Evolutionary conservation across 2,113 vertebrate genomes (phyloP), one percentile per base, ranked within the genome.

Genomic region (Candoia aspera): DNA sequence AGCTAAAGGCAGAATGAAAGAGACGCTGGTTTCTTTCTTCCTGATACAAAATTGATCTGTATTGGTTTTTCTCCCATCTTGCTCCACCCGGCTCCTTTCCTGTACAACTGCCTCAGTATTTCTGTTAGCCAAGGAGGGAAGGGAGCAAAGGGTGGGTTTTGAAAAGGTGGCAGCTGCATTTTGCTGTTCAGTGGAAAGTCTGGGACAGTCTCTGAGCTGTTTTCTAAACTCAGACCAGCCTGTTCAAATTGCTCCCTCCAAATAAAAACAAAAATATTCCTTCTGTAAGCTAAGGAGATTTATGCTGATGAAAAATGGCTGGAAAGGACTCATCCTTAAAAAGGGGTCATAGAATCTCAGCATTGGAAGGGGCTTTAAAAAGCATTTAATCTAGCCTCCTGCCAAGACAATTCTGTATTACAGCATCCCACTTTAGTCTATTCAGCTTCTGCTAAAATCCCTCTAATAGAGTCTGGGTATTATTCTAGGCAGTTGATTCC

Each of bases 1-100:
- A 33, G 86, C 90, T 46, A 93, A 87, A 58, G 85, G 93, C 58
- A 46, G 79, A 46, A 64, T 49, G 87, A 93, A 90, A 95, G 90
- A 92, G 92, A 92, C 88, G 1, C 49, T 85, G 54, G 46, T 26
- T 8, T 84, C 24, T 42, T 24, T 37, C 92, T 93, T 92, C 87
- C 87, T 92, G 95, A 92, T 94, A 89, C 93, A 94, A 96, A 96
- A 95, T 94, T 89, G 79, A 86, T 8, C 88, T 6, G 57, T 93
- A 90, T 90, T 94, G 93, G 92, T 93, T 96, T 96, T 33, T 33
- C 29, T 53, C 83, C 58, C 15, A 19, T 64, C 24, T 29, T 29
- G 11, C 26, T 42, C 5, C 17, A 24, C 42, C 83, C 10, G 15
- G 57, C 8, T 92, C 3, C 23, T 64, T 64, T 64, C 62, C 62